A percentile compares a stretch with the other conserved stretches of the same genome.
Conservation (phyloP, 2,113 vertebrate species). For the Cynopterus brachyotis region DNA sequence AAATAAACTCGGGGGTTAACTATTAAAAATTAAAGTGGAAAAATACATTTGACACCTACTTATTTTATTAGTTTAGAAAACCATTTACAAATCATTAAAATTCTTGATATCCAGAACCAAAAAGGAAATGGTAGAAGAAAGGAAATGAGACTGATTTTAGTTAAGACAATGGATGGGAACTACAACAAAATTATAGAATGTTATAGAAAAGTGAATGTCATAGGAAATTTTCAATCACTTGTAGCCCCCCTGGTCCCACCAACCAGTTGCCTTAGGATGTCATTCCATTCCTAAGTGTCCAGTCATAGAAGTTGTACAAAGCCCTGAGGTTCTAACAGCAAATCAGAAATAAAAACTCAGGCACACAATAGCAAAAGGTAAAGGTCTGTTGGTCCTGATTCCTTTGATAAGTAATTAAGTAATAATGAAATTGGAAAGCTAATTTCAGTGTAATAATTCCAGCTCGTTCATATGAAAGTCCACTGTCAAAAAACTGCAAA, state of each 20-base stretch:
- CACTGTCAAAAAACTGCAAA: not conserved
- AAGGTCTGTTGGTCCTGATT: not conserved
- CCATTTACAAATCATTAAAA: conserved; percentile 19
- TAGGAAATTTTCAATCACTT: conserved; percentile 2
- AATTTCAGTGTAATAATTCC: conserved; percentile 22
- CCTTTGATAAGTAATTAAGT: conserved; percentile 31
- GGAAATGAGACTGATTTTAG: not conserved
- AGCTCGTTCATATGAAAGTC: not conserved
- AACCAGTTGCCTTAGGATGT: not conserved
- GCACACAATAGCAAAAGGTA: not conserved
- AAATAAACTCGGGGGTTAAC: conserved; percentile 5
- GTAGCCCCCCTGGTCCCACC: not conserved
- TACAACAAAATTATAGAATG: not conserved
- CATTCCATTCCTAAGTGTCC: not conserved
- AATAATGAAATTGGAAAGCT: not conserved
- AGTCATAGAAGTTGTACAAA: not conserved
- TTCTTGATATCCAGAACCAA: not conserved
- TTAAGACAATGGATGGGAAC: not conserved
- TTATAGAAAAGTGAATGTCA: not conserved
- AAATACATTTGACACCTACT: not conserved
- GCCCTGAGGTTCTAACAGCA: not conserved
- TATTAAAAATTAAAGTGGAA: conserved; percentile 23
- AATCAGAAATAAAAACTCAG: not conserved
- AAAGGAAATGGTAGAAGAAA: not conserved
- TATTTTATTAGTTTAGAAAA: conserved; percentile 5